Base-by-base conservation (phyloP, 2,797 vertebrate genomes). In the Nannoperca australis region DNA sequence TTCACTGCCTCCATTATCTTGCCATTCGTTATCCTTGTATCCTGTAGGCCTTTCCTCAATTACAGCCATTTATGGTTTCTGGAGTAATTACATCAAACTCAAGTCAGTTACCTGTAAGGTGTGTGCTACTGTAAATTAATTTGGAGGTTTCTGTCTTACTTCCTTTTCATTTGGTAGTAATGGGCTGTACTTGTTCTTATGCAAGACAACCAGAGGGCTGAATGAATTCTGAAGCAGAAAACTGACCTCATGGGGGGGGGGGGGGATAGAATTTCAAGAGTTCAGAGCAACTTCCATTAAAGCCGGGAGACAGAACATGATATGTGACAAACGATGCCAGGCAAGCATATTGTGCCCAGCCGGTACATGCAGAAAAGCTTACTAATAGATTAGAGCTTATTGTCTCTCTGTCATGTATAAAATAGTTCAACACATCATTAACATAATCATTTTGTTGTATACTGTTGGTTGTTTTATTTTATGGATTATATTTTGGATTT, bases 21-120 rank as follows among this genome's bases (percentile, higher is more conserved):
- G 71, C 90, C 92, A 93, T 95, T 95, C 88, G 90, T 95, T 95
- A 94, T 93, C 91, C 93, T 86, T 91, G 91, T 88, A 88, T 86
- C 93, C 95, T 96, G 93, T 94, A 94, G 95, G 95, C 94, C 76
- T 93, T 94, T 93, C 93, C 92, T 94, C 94, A 95, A 96, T 95
- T 95, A 95, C 92, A 92, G 82, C 91, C 93, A 94, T 95, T 95
- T 94, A 94, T 92, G 93, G 91, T 88, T 91, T 90, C 90, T 90
- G 87, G 90, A 90, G 93, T 95, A 95, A 96, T 96, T 95, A 95
- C 93, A 95, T 95, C 92, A 94, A 92, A 94, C 91, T 91, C 51
- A 22, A 93, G 91, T 94, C 91, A 92, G 92, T 93, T 95, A 96
- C 94, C 95, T 96, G 93, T 95, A 92, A 95, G 95, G 95, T 95